A percentile compares a stretch with the other conserved stretches of the same genome.
These are phyloP conservation scores for Drosophila peninsularis DNA, from an alignment of 2,888 invertebrate species.

Conservation along the genomic window DNA sequence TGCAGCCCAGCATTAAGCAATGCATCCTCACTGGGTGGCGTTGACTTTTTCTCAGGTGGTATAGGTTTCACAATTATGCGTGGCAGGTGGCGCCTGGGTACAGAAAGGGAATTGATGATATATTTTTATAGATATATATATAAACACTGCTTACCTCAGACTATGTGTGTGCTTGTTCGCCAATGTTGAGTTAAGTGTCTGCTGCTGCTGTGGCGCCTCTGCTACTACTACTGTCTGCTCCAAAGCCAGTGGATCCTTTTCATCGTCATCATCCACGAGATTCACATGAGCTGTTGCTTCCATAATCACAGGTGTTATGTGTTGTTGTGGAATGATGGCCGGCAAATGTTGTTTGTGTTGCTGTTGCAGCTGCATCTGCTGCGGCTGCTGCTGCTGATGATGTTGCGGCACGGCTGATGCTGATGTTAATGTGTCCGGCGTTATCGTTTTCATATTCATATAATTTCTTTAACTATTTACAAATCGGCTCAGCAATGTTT, in stretches of 20 bases:
- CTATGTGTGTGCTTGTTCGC: slow-evolving; percentile 89
- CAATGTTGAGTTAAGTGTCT: slow-evolving; percentile 28
- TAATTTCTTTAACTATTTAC: slow-evolving; percentile 46
- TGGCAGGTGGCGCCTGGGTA: slow-evolving; percentile 87
- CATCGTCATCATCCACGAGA: slow-evolving; percentile 82
- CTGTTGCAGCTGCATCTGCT: slow-evolving; percentile 45
- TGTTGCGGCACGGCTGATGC: slow-evolving; percentile 35
- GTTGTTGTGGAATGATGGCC: slow-evolving; percentile 68
- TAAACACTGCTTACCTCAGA: slow-evolving; percentile 82
- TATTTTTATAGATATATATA: background rate
- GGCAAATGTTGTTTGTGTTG: slow-evolving; percentile 38
- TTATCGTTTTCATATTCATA: slow-evolving; percentile 73
- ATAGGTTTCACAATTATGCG: slow-evolving; percentile 93
- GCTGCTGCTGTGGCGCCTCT: slow-evolving; percentile 23
- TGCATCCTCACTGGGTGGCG: slow-evolving; percentile 56
- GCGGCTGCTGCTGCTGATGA: slow-evolving; percentile 27
- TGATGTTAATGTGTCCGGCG: slow-evolving; percentile 68
- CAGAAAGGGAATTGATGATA: background rate
- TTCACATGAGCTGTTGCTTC: slow-evolving; percentile 79
- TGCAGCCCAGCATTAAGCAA: slow-evolving; percentile 36
- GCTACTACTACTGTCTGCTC: slow-evolving; percentile 50
- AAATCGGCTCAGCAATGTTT: slow-evolving; percentile 42
- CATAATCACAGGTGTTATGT: slow-evolving; percentile 71
- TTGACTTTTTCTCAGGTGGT: slow-evolving; percentile 85
- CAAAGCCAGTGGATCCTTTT: slow-evolving; percentile 84